phyloP scores from a whole-genome alignment of 1,140 invertebrate genomes.

The Drosophila bipectinata region DNA sequence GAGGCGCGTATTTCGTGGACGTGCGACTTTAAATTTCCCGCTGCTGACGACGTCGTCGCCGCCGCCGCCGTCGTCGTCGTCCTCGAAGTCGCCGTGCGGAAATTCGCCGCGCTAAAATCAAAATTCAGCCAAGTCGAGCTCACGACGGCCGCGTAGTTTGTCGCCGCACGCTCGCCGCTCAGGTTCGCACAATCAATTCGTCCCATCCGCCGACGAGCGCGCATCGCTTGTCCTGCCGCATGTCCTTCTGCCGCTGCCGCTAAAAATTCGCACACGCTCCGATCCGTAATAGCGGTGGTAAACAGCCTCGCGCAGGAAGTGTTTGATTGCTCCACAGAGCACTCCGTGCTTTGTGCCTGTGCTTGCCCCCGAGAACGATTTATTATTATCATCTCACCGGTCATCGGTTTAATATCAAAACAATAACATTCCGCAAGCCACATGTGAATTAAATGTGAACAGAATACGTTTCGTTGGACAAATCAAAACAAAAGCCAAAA shows the following conservation, averaged over 20 bases:
- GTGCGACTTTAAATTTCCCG: slow-evolving; percentile 63
- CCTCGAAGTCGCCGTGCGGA: slow-evolving; percentile 58
- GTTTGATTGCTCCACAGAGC: slow-evolving; percentile 12
- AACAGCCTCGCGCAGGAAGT: slow-evolving; percentile 26
- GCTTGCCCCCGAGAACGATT: background rate
- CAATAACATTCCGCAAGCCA: slow-evolving; percentile 22
- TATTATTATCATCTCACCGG: background rate
- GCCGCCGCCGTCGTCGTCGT: slow-evolving; percentile 22
- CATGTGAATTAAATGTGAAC: slow-evolving; percentile 27
- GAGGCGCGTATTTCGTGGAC: slow-evolving; percentile 54
- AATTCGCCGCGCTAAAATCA: slow-evolving; percentile 83
- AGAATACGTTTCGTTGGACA: slow-evolving; percentile 16
- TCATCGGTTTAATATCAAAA: background rate
- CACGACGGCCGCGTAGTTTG: slow-evolving; percentile 75
- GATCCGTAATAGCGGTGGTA: slow-evolving; percentile 14
- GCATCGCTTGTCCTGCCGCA: slow-evolving; percentile 27
- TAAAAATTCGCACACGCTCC: slow-evolving; percentile 28
- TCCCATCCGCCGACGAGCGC: slow-evolving; percentile 79
- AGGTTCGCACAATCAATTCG: slow-evolving; percentile 75
- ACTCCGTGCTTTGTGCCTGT: background rate
- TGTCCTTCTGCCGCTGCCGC: slow-evolving; percentile 22
- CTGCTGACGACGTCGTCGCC: slow-evolving; percentile 25
- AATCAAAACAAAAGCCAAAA: background rate
- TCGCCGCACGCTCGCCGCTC: slow-evolving; percentile 77
- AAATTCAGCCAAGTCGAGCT: slow-evolving; percentile 78